Evolutionary conservation across 2,888 invertebrate genomes (phyloP), one percentile per base, ranked within the genome.

Genomic region (Nemurella pictetii): DNA sequence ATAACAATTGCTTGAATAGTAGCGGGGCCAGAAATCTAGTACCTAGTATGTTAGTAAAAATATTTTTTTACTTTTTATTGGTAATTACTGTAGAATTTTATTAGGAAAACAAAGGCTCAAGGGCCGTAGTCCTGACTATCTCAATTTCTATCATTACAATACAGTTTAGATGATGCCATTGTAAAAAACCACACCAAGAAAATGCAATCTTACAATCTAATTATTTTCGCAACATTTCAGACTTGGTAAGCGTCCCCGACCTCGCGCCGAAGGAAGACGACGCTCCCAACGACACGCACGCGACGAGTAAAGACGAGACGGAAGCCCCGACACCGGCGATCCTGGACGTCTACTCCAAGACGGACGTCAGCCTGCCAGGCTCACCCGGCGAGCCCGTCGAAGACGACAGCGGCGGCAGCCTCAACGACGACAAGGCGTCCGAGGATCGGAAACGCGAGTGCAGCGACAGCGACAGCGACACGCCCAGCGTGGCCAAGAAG

Each of bases 401-500:
- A 5, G 85, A 82, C 26, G 85, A 82, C 1, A 81, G 80, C 25
- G 80, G 32, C 9, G 80, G 80, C 20, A 81, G 80, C 36, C 5
- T 5, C 36, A n/a, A 35, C 35, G 80, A 81, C 9, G 80, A 81
- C 35, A 81, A 81, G 36, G 35, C 25, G 0, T 25, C 35, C 26
- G 78, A 78, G 0, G 29, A 75, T 20, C 72, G 74, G 35, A 85
- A 85, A 55, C 73, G 85, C 20, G 85, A 74, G 25, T 85, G 85
- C 74, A 86, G 86, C 36, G 86, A 86, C 27, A 86, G 86, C 36
- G 86, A 86, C 77, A 86, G 86, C 35, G 86, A 86, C 74, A 27
- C 83, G 20, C 84, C 85, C 0, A 77, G 83, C 27, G 74, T 84
- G 12, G 84, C 75, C 25, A 86, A 86, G 75, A 84, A 83, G 80